Evolutionary conservation across 2,888 invertebrate genomes (phyloP).

Genomic region (Lithophane ornitopus): DNA sequence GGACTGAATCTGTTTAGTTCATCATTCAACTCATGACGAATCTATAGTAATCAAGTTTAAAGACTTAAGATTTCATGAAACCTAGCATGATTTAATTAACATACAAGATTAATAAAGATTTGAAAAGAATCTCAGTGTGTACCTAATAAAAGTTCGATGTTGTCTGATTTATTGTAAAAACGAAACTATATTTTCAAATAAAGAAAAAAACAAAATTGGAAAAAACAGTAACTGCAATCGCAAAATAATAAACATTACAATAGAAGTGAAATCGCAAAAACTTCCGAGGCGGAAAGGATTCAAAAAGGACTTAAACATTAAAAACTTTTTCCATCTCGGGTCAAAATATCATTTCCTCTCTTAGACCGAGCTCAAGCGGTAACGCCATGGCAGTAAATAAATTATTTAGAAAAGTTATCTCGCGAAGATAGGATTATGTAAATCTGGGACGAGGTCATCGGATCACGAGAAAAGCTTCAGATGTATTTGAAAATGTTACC

Average conservation of each 20-base stretch:
- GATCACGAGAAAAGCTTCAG: constrained; percentile 51
- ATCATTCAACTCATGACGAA: no score
- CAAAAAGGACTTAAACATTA: constrained; percentile 61
- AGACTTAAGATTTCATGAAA: no score
- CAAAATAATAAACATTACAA: constrained; percentile 18
- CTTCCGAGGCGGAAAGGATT: constrained; percentile 51
- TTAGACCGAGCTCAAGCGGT: constrained; percentile 57
- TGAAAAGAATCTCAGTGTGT: no score
- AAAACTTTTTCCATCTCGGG: constrained; percentile 76
- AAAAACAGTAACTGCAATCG: no score
- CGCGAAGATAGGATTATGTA: constrained; percentile 75
- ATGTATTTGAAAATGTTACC: constrained; percentile 30
- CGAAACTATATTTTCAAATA: no score
- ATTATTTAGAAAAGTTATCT: constrained; percentile 76
- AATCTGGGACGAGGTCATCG: constrained; percentile 70
- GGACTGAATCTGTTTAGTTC: neutral
- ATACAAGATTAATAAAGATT: no score
- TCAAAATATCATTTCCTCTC: constrained; percentile 74
- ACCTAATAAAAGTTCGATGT: no score
- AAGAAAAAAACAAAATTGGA: no score
- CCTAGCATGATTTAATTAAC: no score
- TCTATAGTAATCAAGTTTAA: no score
- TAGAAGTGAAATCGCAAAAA: constrained; percentile 33
- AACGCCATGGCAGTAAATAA: constrained; percentile 73
- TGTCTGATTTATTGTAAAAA: no score